Evolutionary conservation across 1,140 invertebrate genomes (phyloP).

Genomic region (Trialeurodes vaporariorum): DNA sequence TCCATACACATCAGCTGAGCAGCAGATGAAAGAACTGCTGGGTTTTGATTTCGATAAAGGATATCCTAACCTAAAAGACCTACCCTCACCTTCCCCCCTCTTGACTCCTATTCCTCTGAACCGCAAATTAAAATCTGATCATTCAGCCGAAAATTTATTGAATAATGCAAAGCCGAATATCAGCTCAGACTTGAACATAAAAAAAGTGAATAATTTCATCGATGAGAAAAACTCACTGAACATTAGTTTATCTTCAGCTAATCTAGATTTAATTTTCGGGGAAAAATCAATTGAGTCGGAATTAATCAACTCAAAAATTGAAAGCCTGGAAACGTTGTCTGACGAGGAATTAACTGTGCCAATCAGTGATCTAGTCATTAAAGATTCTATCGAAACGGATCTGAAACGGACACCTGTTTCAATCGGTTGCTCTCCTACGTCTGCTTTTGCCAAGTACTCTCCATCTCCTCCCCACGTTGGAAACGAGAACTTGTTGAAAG

Average conservation of each 20-base stretch:
- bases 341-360: neutral
- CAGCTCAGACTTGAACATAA: neutral
- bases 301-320: neutral
- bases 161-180: neutral
- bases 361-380: neutral
- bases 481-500: slow-evolving; percentile 24
- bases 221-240: neutral
- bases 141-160: neutral
- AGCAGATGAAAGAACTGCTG: slow-evolving; percentile 54
- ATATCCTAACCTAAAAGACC: neutral
- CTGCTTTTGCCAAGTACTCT: slow-evolving; percentile 37
- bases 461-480: slow-evolving; percentile 14
- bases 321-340: neutral
- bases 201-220: neutral
- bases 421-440: slow-evolving; percentile 30
- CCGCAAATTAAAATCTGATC: neutral
- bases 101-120: neutral
- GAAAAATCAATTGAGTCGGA: neutral
- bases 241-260: neutral
- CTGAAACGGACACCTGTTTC: neutral
- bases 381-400: neutral
- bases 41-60: slow-evolving; percentile 3
- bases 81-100: slow-evolving; percentile 4
- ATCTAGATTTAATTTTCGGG: neutral
- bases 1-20: slow-evolving; percentile 51